Conservation (phyloP, 2,888 invertebrate species). For the Bembecia ichneumoniformis region DNA sequence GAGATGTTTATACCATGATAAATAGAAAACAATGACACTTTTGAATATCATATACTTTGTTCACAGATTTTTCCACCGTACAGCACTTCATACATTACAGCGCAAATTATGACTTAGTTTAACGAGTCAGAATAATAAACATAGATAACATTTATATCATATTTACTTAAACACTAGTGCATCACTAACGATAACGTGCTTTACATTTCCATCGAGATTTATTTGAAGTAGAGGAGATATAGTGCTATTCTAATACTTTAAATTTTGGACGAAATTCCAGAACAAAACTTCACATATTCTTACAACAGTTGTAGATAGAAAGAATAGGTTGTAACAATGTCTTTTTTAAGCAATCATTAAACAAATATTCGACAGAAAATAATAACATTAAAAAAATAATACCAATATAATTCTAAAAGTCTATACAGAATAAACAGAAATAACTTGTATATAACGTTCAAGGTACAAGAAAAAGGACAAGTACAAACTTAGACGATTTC, state of each 20-base stretch:
- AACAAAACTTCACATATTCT: neutral
- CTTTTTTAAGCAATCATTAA: neutral
- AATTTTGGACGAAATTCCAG: neutral
- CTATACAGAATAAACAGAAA: slow-evolving; percentile 44
- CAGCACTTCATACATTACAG: slow-evolving; percentile 22
- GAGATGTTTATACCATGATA: too few species aligned
- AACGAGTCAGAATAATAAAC: slow-evolving; percentile 13
- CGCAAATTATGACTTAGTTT: slow-evolving; percentile 22
- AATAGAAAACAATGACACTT: slow-evolving; percentile 25
- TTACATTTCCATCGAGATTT: slow-evolving; percentile 5
- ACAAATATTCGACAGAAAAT: slow-evolving; percentile 3
- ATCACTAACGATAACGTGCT: slow-evolving; percentile 32
- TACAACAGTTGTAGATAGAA: too few species aligned
- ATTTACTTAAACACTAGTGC: slow-evolving; percentile 18
- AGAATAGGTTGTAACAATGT: neutral
- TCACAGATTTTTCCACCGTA: slow-evolving; percentile 30
- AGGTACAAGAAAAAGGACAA: neutral
- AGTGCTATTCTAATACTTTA: neutral
- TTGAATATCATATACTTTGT: slow-evolving; percentile 74
- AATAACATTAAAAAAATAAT: slow-evolving; percentile 51
- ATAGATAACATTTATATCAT: neutral
- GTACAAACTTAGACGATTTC: slow-evolving; percentile 65
- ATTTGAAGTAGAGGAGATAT: slow-evolving; percentile 3
- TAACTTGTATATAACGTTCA: slow-evolving; percentile 7
- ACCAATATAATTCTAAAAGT: slow-evolving; percentile 46